Evolutionary conservation across 2,888 invertebrate genomes (phyloP).

Genomic region (Idaea biselata): DNA sequence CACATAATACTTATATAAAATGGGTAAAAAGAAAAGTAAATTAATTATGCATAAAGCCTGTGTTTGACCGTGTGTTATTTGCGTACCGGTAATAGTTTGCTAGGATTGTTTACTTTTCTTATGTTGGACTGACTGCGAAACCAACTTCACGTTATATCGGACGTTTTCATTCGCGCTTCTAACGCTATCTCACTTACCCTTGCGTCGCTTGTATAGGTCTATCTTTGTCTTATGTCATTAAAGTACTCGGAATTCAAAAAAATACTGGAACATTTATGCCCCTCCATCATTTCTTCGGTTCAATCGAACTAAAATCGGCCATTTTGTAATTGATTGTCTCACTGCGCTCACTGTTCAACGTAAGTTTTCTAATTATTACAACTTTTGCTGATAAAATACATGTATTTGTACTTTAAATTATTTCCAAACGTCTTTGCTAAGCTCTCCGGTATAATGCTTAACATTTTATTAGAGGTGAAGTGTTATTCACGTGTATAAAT

Average conservation of each 20-base stretch:
- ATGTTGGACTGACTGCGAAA: neutral
- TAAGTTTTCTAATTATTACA: conserved; percentile 45
- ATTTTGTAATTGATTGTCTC: conserved; percentile 73
- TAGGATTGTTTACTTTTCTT: conserved; percentile 2
- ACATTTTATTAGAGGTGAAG: neutral
- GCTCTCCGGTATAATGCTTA: neutral
- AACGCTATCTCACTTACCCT: neutral
- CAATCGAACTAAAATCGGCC: conserved; percentile 43
- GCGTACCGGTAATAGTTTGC: conserved; percentile 7
- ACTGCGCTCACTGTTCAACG: conserved; percentile 69
- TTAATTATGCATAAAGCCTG: neutral
- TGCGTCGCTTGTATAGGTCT: neutral
- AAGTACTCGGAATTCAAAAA: conserved; percentile 1
- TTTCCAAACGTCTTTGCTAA: neutral
- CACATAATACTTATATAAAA: too few relatives aligned
- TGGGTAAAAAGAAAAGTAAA: too few relatives aligned
- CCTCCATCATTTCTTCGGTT: conserved; percentile 1
- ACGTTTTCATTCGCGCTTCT: neutral
- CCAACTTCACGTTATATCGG: neutral
- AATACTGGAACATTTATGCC: neutral
- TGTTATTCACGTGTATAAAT: neutral
- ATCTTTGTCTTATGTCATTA: conserved; percentile 14
- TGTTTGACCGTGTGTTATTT: neutral
- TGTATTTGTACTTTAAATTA: neutral
- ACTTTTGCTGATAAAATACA: neutral